phyloP scores from a whole-genome alignment of 2,113 vertebrate species.

The Triplophysa dalaica region DNA sequence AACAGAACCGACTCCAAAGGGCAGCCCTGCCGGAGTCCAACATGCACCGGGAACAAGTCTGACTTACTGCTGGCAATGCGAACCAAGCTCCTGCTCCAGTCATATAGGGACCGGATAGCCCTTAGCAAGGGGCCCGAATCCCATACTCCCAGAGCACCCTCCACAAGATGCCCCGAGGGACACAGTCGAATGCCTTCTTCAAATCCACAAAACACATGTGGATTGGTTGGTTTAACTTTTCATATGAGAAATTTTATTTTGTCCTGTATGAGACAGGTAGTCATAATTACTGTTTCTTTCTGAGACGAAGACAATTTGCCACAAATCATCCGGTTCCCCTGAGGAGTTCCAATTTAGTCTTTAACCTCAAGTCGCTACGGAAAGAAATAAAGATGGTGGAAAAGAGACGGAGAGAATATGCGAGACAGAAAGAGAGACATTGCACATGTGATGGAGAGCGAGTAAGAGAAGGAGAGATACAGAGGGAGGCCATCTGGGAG shows the following conservation, averaged over 20 bases:
- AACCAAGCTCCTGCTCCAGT: too few relatives aligned
- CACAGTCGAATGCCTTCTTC: too few relatives aligned
- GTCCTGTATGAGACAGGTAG: not conserved
- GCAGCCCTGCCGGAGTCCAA: too few relatives aligned
- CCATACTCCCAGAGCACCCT: too few relatives aligned
- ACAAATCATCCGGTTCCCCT: constrained; percentile 14
- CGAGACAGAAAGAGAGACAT: constrained; percentile 5
- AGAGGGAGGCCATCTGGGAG: constrained; percentile 34
- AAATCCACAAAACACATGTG: too few relatives aligned
- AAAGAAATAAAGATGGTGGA: constrained; percentile 15
- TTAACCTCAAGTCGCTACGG: constrained; percentile 30
- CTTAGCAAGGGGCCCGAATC: too few relatives aligned
- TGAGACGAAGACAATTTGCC: constrained; percentile 2
- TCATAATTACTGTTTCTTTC: constrained; percentile 22
- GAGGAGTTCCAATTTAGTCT: constrained; percentile 31
- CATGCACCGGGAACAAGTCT: too few relatives aligned
- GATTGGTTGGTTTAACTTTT: too few relatives aligned
- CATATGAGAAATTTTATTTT: not conserved
- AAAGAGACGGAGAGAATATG: not conserved
- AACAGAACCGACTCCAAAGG: too few relatives aligned
- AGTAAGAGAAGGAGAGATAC: not conserved
- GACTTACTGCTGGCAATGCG: too few relatives aligned
- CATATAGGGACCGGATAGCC: too few relatives aligned
- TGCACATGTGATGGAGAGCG: constrained; percentile 9
- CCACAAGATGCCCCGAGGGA: too few relatives aligned